phyloP scores from a whole-genome alignment of 2,113 vertebrate species.

The Festucalex cinctus region DNA sequence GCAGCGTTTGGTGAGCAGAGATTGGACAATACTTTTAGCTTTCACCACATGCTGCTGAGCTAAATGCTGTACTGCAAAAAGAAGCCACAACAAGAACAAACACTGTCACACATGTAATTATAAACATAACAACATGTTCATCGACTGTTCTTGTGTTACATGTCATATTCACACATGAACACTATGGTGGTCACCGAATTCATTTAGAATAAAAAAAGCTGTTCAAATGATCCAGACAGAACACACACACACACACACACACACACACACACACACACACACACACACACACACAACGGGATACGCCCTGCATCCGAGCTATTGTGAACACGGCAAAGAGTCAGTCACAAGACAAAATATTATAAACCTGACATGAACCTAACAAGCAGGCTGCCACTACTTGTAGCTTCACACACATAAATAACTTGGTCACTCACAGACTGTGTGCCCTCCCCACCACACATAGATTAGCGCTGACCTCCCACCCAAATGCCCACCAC shows the following conservation, averaged over 20 bases:
- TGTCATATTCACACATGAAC: not conserved
- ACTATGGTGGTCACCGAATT: too few relatives aligned
- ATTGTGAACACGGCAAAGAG: constrained; percentile 1
- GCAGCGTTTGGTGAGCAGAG: not conserved
- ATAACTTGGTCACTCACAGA: constrained; percentile 39
- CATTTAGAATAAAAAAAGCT: not conserved
- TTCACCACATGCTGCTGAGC: not conserved
- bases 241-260: not conserved
- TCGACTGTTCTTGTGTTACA: not conserved
- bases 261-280: not conserved
- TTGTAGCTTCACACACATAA: constrained; percentile 14
- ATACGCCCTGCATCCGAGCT: not conserved
- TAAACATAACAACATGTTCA: not conserved
- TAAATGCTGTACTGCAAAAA: not conserved
- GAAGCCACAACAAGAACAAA: not conserved
- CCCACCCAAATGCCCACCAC: constrained; percentile 4
- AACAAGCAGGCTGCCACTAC: constrained; percentile 8
- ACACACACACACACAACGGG: not conserved
- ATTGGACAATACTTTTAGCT: not conserved
- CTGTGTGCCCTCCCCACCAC: constrained; percentile 2
- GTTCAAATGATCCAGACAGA: not conserved
- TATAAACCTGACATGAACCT: constrained; percentile 15
- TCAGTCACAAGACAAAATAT: constrained; percentile 22
- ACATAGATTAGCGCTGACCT: constrained; percentile 29
- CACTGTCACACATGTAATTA: not conserved